Evolutionary conservation across 2,113 vertebrate genomes (phyloP).

Genomic region (Neofelis nebulosa): DNA sequence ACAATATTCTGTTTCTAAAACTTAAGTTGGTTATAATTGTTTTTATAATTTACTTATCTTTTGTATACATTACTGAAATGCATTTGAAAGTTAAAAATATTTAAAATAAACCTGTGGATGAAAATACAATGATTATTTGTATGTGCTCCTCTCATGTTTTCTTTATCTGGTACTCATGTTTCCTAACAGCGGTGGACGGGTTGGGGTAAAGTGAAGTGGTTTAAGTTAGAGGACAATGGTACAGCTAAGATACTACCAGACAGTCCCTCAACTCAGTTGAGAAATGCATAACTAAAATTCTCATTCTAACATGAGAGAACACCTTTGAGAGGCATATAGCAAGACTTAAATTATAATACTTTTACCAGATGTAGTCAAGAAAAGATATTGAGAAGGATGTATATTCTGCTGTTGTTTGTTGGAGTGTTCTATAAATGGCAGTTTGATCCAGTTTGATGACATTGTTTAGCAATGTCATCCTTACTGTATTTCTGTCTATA

Average conservation of each 20-base stretch:
- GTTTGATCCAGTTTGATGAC: not conserved
- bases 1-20: conserved; percentile 20
- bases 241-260: not conserved
- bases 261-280: not conserved
- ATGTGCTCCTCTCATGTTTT: not conserved
- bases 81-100: conserved; percentile 1
- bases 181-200: not conserved
- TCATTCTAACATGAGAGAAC: not conserved
- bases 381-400: not conserved
- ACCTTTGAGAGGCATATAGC: not conserved
- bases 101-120: not conserved
- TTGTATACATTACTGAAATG: not conserved
- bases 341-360: not conserved
- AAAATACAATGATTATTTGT: not conserved
- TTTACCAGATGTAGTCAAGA: not conserved
- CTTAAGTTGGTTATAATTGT: not conserved
- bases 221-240: not conserved
- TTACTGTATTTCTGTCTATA: not conserved
- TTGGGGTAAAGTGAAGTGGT: not conserved
- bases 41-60: not conserved
- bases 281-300: not conserved
- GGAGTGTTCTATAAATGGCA: not conserved
- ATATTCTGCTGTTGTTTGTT: not conserved
- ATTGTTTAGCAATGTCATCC: not conserved
- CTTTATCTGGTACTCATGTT: not conserved